Evolutionary conservation across 2,797 vertebrate genomes (phyloP), one percentile per base, ranked within the genome.

Genomic region (Labeo calbasu): DNA sequence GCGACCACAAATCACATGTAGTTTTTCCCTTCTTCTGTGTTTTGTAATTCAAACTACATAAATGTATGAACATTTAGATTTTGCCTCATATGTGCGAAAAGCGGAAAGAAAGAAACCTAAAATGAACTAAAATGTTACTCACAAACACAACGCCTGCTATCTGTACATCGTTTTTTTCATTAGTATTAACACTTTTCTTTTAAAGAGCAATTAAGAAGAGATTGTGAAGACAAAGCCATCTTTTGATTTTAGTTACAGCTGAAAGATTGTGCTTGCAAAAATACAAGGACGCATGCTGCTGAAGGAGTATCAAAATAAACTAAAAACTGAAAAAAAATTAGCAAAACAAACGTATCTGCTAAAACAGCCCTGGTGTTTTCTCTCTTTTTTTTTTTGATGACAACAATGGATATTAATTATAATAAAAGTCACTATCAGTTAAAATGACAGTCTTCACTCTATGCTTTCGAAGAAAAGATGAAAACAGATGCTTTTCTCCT

Each of bases 211-310:
- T 36, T 76, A 15, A 59, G 21, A 14, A 82, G 12, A 65, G 66
- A 71, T 36, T 72, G 55, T 81, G 69, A 43, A 82, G 40, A 65
- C 81, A 28, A 51, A 79, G 36, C 75, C 55, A 85, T 81, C 7
- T 43, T 66, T 76, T 43, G 50, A 69, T 81, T 57, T 69, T 77
- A 85, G 77, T 82, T 68, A 85, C 9, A 83, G 84, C 84, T 46
- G 73, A 89, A 85, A 84, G 88, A 89, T 91, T 90, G 89, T 90
- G 89, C 88, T 89, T 81, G 87, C 86, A 86, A 85, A 86, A 77
- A 69, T 77, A 69, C 79, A 84, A 63, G 9, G 11, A 84, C 2
- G 7, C 70, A 79, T 76, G 71, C 32, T 61, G 61, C n/a, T 48
- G 65, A 79, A 57, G 69, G 57, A 66, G 13, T 61, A 68, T 76